Conservation (phyloP, 2,113 vertebrate species). For the Gavialis gangeticus region DNA sequence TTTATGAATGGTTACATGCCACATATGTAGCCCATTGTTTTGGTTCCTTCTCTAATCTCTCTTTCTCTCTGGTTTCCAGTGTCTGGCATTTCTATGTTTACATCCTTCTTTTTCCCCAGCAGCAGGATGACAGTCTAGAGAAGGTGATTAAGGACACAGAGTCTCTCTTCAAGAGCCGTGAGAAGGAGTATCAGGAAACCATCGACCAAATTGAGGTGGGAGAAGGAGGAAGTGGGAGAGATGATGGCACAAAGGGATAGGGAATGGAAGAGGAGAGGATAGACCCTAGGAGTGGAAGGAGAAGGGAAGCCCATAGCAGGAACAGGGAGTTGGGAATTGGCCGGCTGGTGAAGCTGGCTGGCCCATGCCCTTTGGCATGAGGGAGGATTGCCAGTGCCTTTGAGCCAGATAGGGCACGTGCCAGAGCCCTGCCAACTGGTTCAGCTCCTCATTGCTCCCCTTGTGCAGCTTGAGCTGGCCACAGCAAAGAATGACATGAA, state of each 20-base stretch:
- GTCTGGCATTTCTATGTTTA: background rate
- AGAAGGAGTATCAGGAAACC: conserved; percentile 98
- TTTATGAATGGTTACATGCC: background rate
- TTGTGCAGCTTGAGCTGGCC: conserved; percentile 90
- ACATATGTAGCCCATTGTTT: background rate
- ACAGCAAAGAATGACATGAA: conserved; percentile 99
- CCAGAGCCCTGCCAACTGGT: background rate
- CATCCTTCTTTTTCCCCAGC: conserved; percentile 40
- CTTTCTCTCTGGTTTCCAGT: background rate
- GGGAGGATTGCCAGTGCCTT: rapidly evolving
- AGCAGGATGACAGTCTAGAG: conserved; percentile 94
- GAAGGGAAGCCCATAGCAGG: background rate
- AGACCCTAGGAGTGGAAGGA: background rate
- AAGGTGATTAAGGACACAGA: conserved; percentile 98
- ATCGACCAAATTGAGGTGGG: conserved; percentile 98
- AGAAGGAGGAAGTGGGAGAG: background rate
- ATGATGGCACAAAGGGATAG: background rate
- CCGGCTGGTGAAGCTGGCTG: background rate
- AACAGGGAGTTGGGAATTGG: background rate
- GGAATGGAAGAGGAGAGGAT: background rate
- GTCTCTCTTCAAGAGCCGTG: conserved; percentile 94
- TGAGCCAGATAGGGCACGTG: no score
- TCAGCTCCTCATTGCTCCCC: background rate
- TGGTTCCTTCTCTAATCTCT: background rate
- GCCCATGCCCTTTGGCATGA: background rate